Evolutionary conservation across 2,113 vertebrate species (phyloP), one percentile per base, ranked within the genome.

Genomic region (Zeus faber): DNA sequence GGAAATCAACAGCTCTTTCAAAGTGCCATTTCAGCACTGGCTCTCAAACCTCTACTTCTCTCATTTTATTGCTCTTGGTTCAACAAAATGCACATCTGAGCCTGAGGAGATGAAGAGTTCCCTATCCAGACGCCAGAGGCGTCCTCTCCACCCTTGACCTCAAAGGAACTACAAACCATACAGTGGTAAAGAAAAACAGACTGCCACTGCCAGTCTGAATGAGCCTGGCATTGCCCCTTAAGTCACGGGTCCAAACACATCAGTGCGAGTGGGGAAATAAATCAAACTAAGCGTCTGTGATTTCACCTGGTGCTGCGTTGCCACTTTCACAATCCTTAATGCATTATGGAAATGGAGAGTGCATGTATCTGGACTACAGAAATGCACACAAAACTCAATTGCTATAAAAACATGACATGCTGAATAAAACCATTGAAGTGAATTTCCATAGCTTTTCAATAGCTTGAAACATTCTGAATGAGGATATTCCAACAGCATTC

Each of bases 141-240:
- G 58, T 46, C 56, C 39, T 49, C 58, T 63, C 26, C 58, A 35
- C 47, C 45, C 58, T 58, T 76, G 69, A 77, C 69, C 70, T 71
- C 56, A 72, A 57, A 78, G 20, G 63, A 79, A 62, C 74, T 79
- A 65, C 1, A 53, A 79, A 62, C 74, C 78, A 65, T 1, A 53
- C 57, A 74, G 26, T 17, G 17, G 22, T 49, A 27, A 33, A 46
- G 64, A 44, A 69, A 82, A 70, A 50, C 25, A 39, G 31, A 48
- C 43, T 60, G 71, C 66, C 47, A 54, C 39, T 6, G 14, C 33
- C 22, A 45, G 7, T 29, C n/a, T 29, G 27, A 66, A 21, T 25
- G 24, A 72, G 22, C 37, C 49, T 65, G 58, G 53, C 45, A 62
- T 29, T 26, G 39, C 25, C 26, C 39, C n/a, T n/a, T n/a, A n/a